Evolutionary conservation across 2,888 invertebrate species (phyloP).

Genomic region (Hypomecis punctinalis): DNA sequence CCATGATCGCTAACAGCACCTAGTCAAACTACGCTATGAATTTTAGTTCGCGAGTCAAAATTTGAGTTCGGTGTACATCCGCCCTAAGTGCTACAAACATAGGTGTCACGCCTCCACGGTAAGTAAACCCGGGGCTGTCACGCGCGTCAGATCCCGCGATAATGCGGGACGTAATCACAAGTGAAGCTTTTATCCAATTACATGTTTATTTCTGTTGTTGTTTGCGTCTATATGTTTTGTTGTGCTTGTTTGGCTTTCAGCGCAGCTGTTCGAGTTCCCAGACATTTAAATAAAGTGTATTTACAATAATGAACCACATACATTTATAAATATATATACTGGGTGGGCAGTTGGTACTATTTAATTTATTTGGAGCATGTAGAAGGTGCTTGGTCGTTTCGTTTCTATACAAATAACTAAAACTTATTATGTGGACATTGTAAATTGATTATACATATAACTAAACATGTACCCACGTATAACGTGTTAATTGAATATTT

Average conservation of each 20-base stretch:
- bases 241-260: background rate
- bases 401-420: no score
- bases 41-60: background rate
- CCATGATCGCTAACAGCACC: no score
- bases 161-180: slow-evolving; percentile 39
- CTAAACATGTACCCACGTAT: no score
- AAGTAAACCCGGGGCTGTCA: slow-evolving; percentile 9
- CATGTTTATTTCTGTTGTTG: slow-evolving; percentile 28
- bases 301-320: background rate
- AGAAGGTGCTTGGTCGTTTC: no score
- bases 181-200: slow-evolving; percentile 43
- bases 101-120: background rate
- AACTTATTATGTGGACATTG: no score
- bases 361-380: no score
- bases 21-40: no score
- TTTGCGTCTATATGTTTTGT: slow-evolving; percentile 4
- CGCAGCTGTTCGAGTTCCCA: background rate
- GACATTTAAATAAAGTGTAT: background rate
- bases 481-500: no score
- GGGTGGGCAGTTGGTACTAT: no score
- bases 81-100: background rate
- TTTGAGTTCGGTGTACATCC: background rate
- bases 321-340: no score
- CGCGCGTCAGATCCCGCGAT: slow-evolving; percentile 51
- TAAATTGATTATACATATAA: no score